A percentile compares a stretch with the other conserved stretches of the same genome.
Conservation (phyloP, 1,140 invertebrate species). For the Phthorimaea operculella region DNA sequence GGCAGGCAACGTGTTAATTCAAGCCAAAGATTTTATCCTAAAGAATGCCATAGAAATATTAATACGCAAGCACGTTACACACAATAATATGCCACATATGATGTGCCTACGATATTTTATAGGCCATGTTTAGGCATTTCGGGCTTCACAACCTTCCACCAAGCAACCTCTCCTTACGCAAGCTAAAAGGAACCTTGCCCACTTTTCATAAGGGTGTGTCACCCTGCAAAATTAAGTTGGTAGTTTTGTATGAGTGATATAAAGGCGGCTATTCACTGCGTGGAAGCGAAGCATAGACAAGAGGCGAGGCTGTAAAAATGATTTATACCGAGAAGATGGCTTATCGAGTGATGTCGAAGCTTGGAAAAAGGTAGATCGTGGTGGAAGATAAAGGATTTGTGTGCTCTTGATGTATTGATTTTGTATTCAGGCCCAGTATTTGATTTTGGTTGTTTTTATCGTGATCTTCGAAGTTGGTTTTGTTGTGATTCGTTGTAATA, state of each 20-base stretch:
- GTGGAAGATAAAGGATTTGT: slow-evolving; percentile 22
- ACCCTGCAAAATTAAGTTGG: not conserved
- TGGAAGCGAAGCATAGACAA: slow-evolving; percentile 50
- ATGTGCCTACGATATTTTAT: slow-evolving; percentile 38
- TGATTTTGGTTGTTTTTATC: not conserved
- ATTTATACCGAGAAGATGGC: slow-evolving; percentile 45
- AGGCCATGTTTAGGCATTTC: slow-evolving; percentile 38
- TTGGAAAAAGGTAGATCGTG: slow-evolving; percentile 29
- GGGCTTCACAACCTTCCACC: slow-evolving; percentile 13
- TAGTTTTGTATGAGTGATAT: slow-evolving; percentile 28
- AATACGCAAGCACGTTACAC: no score
- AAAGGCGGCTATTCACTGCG: slow-evolving; percentile 41
- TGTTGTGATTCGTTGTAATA: no score
- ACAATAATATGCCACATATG: no score
- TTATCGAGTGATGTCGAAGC: slow-evolving; percentile 42
- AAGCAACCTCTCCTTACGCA: no score
- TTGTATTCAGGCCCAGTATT: no score
- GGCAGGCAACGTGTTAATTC: slow-evolving; percentile 1
- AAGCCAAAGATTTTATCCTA: no score
- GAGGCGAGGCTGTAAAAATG: slow-evolving; percentile 45
- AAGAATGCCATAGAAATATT: no score
- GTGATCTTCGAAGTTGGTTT: no score
- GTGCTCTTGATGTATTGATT: slow-evolving; percentile 11
- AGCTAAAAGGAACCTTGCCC: not conserved
- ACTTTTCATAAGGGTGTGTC: slow-evolving; percentile 13